phyloP scores from a whole-genome alignment of 2,797 vertebrate genomes.

The Apogon hyalosoma region DNA sequence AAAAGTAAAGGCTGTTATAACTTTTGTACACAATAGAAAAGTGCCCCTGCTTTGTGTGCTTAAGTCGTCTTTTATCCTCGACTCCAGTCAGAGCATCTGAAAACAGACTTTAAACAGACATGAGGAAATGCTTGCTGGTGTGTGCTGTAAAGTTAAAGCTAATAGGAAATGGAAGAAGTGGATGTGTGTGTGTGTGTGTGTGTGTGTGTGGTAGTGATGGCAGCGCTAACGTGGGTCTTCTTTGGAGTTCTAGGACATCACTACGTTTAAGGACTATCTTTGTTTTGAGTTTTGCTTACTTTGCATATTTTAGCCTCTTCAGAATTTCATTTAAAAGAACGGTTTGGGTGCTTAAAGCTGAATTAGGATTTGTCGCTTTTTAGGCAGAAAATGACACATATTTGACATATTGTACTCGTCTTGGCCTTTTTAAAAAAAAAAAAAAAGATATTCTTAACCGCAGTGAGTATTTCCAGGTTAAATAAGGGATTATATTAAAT shows the following conservation, averaged over 20 bases:
- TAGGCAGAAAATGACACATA: too few relatives aligned
- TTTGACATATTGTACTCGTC: too few relatives aligned
- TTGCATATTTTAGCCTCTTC: background rate
- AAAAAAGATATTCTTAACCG: too few relatives aligned
- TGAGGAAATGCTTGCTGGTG: constrained; percentile 11
- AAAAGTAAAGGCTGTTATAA: constrained; percentile 27
- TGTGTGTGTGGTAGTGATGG: too few relatives aligned
- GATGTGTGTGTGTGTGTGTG: too few relatives aligned
- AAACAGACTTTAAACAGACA: constrained; percentile 40
- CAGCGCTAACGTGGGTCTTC: background rate
- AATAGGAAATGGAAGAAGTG: background rate
- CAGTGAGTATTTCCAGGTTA: too few relatives aligned
- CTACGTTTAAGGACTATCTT: background rate
- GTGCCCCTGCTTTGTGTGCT: constrained; percentile 23
- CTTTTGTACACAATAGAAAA: constrained; percentile 22
- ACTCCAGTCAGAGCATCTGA: constrained; percentile 38
- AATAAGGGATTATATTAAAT: too few relatives aligned
- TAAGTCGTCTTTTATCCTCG: constrained; percentile 34
- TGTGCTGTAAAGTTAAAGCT: background rate
- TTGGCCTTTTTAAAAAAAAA: too few relatives aligned
- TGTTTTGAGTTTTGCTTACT: background rate
- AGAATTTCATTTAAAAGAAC: background rate
- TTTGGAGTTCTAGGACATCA: background rate
- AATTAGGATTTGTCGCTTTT: too few relatives aligned
- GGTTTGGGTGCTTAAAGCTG: background rate